phyloP scores from a whole-genome alignment of 2,113 vertebrate genomes.

The Catharus minimus region DNA sequence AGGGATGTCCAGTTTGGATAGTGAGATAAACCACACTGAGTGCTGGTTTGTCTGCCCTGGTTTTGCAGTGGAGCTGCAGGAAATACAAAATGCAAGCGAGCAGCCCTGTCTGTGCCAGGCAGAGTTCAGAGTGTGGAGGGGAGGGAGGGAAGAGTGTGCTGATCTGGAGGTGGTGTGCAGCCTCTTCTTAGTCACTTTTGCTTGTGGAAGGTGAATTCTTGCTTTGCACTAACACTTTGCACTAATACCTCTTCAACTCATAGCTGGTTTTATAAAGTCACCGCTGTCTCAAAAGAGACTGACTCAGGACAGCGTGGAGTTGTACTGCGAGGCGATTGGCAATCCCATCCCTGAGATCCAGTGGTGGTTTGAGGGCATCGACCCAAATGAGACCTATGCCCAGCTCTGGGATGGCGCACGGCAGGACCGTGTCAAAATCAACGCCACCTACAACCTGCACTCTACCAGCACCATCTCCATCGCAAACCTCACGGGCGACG shows the following conservation, averaged over 20 bases:
- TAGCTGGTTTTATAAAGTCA: slow-evolving; percentile 88
- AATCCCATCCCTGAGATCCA: slow-evolving; percentile 88
- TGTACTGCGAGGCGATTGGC: slow-evolving; percentile 91
- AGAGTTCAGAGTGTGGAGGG: background rate
- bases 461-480: slow-evolving; percentile 85
- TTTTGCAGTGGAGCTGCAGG: rapidly evolving
- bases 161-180: rapidly evolving
- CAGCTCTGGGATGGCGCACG: slow-evolving; percentile 90
- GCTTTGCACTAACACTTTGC: slow-evolving; percentile 67
- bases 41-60: background rate
- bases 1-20: rapidly evolving
- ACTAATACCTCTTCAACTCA: slow-evolving; percentile 63
- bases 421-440: slow-evolving; percentile 82
- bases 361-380: slow-evolving; percentile 90
- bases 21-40: rapidly evolving
- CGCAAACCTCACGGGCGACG: slow-evolving; percentile 76
- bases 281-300: slow-evolving; percentile 86
- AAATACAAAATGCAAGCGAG: rapidly evolving
- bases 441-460: slow-evolving; percentile 86
- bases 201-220: slow-evolving; percentile 27
- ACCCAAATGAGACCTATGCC: slow-evolving; percentile 76
- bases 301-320: slow-evolving; percentile 76
- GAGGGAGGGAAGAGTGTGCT: rapidly evolving
- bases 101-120: background rate
- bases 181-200: background rate